Base-by-base conservation (phyloP, 2,113 vertebrate species). In the Pseudorasbora parva region DNA sequence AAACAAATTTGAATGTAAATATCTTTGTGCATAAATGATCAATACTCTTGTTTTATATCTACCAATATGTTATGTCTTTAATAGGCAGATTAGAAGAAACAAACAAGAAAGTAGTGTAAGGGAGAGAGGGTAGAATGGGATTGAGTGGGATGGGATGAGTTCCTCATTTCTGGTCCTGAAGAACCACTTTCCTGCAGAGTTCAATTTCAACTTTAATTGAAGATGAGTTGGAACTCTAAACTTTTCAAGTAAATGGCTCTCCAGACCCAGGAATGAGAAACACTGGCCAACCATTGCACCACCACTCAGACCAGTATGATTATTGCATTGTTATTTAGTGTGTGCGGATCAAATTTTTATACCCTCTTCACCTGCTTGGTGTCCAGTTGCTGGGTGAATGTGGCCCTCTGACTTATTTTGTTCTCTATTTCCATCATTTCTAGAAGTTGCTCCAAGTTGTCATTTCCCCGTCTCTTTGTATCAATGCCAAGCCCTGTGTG, bases 341-440 rank as follows among this genome's bases (percentile, higher is more conserved):
- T 83, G 41, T 86, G 66, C 19, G 30, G 41, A 23, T 71, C 57
- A 30, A 1, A 45, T 15, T 12, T 41, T 12, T 12, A 23, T 49
- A 25, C 15, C 6, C 8, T 59, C 54, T 85, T 87, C 47, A 94
- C 94, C 92, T 92, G 90, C 57, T 88, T 92, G 41, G 83, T 76
- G 33, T 92, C 89, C 83, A 88, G 90, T 17, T 78, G 76, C 81
- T 84, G 88, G 84, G 90, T 92, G 81, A 85, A 54, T 85, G 78
- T 86, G 84, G 86, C 10, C 17, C 77, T 93, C 1, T 89, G 91
- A 84, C 91, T 91, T 94, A 87, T 93, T 92, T 69, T 96, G 95
- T 81, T 81, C 84, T 97, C 94, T 87, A 89, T 91, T 49, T 94
- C 95, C 84, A 95, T 85, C 91, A 92, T 94, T 93, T 96, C 94